A percentile compares a stretch with the other conserved stretches of the same genome.
These are phyloP conservation scores for Apteryx mantelli DNA, from an alignment of 2,113 vertebrate species.

Conservation along the genomic window DNA sequence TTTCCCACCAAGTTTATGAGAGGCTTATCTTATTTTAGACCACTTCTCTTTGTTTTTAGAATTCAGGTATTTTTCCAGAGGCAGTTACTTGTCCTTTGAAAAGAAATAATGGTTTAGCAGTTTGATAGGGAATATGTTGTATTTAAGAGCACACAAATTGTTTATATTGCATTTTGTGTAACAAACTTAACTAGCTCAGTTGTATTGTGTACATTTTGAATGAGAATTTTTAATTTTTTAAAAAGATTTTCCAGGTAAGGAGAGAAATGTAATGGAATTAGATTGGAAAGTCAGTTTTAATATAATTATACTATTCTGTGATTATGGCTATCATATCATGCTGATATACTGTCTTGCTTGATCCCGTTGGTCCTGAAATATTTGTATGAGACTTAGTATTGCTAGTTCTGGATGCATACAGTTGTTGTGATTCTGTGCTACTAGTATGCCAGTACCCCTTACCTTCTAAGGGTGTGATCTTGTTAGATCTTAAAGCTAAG, in stretches of 20 bases:
- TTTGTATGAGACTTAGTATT: not conserved
- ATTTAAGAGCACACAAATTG: not conserved
- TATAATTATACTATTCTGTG: not conserved
- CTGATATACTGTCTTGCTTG: not conserved
- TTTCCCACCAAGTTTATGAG: not conserved
- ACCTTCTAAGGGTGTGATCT: not conserved
- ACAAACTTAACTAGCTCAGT: not conserved
- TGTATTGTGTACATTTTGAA: not conserved
- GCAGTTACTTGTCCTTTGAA: not conserved
- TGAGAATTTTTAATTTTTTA: not conserved
- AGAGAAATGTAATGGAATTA: not conserved
- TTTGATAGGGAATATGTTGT: not conserved
- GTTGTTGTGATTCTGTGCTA: not conserved
- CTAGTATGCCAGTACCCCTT: not conserved
- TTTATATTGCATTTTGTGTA: accelerated
- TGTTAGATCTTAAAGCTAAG: not conserved
- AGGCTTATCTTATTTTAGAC: not conserved
- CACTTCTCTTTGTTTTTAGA: not conserved
- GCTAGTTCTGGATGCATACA: not conserved
- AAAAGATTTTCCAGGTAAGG: not conserved
- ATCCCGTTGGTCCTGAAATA: not conserved
- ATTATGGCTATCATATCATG: not conserved
- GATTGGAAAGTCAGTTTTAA: not conserved
- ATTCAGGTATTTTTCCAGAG: not conserved
- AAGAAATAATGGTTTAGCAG: not conserved